Percentiles rank a stretch among this genome's conserved stretches.
phyloP scores from a whole-genome alignment of 2,797 vertebrate genomes.

The Mus spretus region DNA sequence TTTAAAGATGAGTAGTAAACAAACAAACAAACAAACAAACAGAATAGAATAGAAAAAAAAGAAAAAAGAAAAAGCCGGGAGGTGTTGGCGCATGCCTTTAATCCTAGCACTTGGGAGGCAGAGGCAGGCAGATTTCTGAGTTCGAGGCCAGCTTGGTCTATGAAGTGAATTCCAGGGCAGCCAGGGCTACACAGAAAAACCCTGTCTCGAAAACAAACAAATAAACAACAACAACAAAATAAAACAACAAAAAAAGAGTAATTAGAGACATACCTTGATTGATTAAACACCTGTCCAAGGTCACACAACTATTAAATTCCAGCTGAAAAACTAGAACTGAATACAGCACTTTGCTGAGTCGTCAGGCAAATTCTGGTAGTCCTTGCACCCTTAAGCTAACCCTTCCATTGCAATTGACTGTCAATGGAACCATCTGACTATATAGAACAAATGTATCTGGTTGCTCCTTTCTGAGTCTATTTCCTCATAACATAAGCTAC shows the following conservation, averaged over 20 bases:
- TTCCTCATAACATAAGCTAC: background rate
- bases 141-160: too few relatives aligned
- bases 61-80: too few relatives aligned
- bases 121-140: too few relatives aligned
- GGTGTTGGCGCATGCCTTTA: too few relatives aligned
- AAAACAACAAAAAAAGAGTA: background rate
- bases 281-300: background rate
- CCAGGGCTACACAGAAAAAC: too few relatives aligned
- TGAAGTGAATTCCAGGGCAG: too few relatives aligned
- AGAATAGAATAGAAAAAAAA: too few relatives aligned
- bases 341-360: background rate
- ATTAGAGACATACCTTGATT: background rate
- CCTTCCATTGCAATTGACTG: slow-evolving; percentile 36
- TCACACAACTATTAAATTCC: background rate
- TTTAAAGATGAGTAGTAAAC: background rate
- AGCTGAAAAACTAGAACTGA: background rate
- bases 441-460: slow-evolving; percentile 11
- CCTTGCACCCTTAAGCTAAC: background rate
- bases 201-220: too few relatives aligned
- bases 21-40: too few relatives aligned
- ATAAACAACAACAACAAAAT: too few relatives aligned
- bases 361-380: background rate
- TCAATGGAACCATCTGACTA: background rate
- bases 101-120: too few relatives aligned
- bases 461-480: background rate